Base-by-base conservation (phyloP, 2,888 invertebrate genomes). In the Drosophila paramelanica region DNA sequence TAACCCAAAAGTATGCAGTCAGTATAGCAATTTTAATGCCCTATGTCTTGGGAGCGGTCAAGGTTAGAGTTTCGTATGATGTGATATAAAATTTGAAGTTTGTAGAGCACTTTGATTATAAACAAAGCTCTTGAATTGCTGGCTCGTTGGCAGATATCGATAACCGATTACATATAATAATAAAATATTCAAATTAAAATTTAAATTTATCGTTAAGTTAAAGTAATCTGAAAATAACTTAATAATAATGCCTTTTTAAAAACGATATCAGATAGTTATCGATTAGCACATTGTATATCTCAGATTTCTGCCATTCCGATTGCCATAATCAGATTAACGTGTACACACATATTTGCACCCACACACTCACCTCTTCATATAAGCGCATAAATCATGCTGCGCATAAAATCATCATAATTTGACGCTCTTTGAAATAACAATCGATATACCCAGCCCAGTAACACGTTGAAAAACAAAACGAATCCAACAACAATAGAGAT, bases 381-480 rank as follows among this genome's bases (percentile, higher is more conserved):
- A 47, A 75, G 52, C 47, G 49, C 68, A 76, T 75, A 68, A 76
- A 76, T 76, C 75, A 76, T 62, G 52, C 52, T 57, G 62, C 50
- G 55, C 42, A 67, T 36, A 74, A 74, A 65, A 81, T 57, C 59
- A 52, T 58, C 58, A 77, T 73, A 69, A 73, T 69, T 76, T 76
- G 59, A 64, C 67, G 72, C 72, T 27, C 51, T 53, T 47, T 47
- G 58, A 51, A 31, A 64, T 62, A 25, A 64, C 67, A 86, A 82
- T 86, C 87, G 74, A 82, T 86, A 83, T 71, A 67, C 77, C 79
- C 81, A 62, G 52, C 50, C 49, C 31, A 20, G 17, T 14, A 38
- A 45, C 39, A 36, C 53, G n/a, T 59, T 52, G 41, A 39, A 71
- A 71, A 71, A 56, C 60, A 58, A 59, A 77, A 67, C 56, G 67